These are phyloP conservation scores for Volucella zonaria DNA, from an alignment of 2,888 invertebrate species.

Conservation along the genomic window DNA sequence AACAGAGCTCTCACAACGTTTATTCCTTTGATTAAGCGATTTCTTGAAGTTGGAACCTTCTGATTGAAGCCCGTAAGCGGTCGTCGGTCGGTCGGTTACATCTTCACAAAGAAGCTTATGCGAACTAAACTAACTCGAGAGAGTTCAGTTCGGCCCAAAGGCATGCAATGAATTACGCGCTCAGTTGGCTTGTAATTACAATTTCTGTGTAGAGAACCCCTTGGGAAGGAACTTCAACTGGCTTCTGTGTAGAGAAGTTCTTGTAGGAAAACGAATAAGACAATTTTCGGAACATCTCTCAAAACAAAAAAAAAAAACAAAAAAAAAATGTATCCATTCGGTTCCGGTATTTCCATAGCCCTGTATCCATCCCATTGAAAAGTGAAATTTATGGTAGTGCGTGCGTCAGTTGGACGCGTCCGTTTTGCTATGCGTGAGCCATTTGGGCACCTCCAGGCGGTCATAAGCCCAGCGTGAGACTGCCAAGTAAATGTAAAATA, in stretches of 20 bases:
- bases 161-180: constrained; percentile 60
- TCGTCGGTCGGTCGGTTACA: background rate
- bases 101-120: constrained; percentile 37
- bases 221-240: constrained; percentile 26
- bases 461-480: constrained; percentile 23
- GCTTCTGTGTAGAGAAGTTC: background rate
- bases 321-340: no score
- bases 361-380: constrained; percentile 6
- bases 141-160: constrained; percentile 11
- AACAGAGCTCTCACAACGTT: background rate
- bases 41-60: background rate
- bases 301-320: background rate
- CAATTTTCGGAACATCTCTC: constrained; percentile 1
- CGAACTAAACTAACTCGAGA: constrained; percentile 4
- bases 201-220: constrained; percentile 27
- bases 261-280: no score
- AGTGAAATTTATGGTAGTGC: constrained; percentile 45
- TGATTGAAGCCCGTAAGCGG: constrained; percentile 45
- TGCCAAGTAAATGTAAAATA: constrained; percentile 46
- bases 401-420: constrained; percentile 14
- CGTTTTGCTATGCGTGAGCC: constrained; percentile 35
- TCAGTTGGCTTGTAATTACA: constrained; percentile 67
- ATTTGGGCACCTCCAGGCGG: constrained; percentile 30
- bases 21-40: constrained; percentile 39
- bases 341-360: no score